phyloP scores from a whole-genome alignment of 1,140 invertebrate species.

The Apolygus lucorum region DNA sequence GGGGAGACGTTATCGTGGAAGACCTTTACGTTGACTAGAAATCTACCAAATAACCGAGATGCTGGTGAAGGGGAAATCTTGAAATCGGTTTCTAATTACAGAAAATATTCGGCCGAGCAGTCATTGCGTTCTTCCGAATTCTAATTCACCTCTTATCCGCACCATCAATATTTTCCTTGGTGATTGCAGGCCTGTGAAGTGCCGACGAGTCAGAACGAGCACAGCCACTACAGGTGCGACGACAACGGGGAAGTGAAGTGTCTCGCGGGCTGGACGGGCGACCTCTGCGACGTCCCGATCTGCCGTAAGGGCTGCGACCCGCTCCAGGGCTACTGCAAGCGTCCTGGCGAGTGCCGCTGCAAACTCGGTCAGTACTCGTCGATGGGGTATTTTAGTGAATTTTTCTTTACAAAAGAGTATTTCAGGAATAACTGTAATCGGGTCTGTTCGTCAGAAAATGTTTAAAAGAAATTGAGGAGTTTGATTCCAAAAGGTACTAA shows the following conservation, averaged over 20 bases:
- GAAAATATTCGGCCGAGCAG: background rate
- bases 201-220: conserved; percentile 72
- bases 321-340: conserved; percentile 84
- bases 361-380: conserved; percentile 56
- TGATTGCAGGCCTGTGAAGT: conserved; percentile 62
- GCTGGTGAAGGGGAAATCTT: too few relatives aligned
- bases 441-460: too few relatives aligned
- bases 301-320: conserved; percentile 85
- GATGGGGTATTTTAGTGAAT: background rate
- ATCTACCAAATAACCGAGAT: too few relatives aligned
- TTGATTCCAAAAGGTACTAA: too few relatives aligned
- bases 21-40: too few relatives aligned
- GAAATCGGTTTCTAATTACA: background rate
- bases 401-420: too few relatives aligned
- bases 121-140: background rate
- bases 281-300: conserved; percentile 83
- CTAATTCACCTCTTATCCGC: background rate
- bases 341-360: conserved; percentile 73
- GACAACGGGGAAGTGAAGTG: conserved; percentile 87
- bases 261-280: conserved; percentile 81
- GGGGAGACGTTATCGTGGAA: too few relatives aligned
- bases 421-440: too few relatives aligned
- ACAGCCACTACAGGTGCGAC: conserved; percentile 87
- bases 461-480: too few relatives aligned
- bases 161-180: conserved; percentile 22